Evolutionary conservation across 2,113 vertebrate species (phyloP).

Genomic region (Limnothrissa miodon): DNA sequence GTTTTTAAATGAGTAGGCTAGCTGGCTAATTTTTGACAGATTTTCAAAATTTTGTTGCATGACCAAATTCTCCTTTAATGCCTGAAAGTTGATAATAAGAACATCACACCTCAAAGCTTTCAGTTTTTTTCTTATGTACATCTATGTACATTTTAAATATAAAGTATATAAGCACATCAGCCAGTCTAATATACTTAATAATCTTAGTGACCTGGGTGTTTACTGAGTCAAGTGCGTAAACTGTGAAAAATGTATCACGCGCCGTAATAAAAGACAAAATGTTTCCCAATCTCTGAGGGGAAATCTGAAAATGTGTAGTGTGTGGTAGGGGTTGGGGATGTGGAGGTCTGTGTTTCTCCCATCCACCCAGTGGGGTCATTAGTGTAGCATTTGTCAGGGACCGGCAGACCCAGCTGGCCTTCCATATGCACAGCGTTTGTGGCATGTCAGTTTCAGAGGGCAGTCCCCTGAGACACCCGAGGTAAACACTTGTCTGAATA

Average conservation of each 20-base stretch:
- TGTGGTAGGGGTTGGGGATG: not conserved
- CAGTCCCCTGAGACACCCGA: constrained; percentile 36
- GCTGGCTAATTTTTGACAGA: too few relatives aligned
- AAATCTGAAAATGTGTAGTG: not conserved
- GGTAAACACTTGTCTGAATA: constrained; percentile 48
- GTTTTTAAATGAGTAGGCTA: too few relatives aligned
- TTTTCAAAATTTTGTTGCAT: too few relatives aligned
- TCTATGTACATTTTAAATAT: not conserved
- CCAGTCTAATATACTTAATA: not conserved
- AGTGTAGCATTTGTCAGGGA: constrained; percentile 41
- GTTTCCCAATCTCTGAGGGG: not conserved
- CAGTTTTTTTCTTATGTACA: not conserved
- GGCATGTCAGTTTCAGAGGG: constrained; percentile 25
- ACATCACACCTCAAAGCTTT: not conserved
- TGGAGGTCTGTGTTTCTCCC: constrained; percentile 37
- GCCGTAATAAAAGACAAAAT: not conserved
- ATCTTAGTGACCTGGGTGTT: constrained; percentile 37
- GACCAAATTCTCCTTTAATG: not conserved
- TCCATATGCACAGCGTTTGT: constrained; percentile 50
- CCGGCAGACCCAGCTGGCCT: constrained; percentile 48
- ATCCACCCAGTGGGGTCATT: constrained; percentile 38
- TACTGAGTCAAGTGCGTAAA: constrained; percentile 46
- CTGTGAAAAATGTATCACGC: not conserved
- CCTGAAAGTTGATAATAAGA: not conserved
- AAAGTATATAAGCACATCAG: not conserved